Evolutionary conservation across 2,888 invertebrate genomes (phyloP).

Genomic region (Macrophya annulata): DNA sequence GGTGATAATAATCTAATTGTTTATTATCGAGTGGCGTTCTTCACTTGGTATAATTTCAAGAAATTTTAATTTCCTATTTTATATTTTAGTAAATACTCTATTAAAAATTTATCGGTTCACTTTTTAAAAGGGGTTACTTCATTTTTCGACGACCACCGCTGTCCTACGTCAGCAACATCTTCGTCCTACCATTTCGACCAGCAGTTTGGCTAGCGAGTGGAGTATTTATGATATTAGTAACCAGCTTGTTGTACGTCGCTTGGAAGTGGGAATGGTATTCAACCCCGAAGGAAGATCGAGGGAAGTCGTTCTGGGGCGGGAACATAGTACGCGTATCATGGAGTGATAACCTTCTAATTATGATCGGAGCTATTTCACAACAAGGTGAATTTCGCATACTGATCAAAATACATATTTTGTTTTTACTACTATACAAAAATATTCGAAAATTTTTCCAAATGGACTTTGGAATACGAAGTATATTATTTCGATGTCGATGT

Average conservation of each 20-base stretch:
- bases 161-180: conserved; percentile 88
- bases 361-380: conserved; percentile 84
- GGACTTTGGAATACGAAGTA: neutral
- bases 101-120: neutral
- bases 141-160: conserved; percentile 88
- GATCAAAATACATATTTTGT: neutral
- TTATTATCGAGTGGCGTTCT: neutral
- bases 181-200: conserved; percentile 85
- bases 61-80: neutral
- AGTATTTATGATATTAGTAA: conserved; percentile 80
- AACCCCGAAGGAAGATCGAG: conserved; percentile 55
- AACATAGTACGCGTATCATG: conserved; percentile 70
- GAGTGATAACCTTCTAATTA: conserved; percentile 81
- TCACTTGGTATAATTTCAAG: neutral
- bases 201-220: conserved; percentile 85
- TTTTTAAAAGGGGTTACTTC: conserved; percentile 81
- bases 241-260: conserved; percentile 80
- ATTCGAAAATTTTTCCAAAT: neutral
- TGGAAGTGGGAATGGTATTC: conserved; percentile 79
- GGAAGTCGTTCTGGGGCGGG: conserved; percentile 25
- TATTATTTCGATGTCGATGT: no score
- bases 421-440: neutral
- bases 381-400: conserved; percentile 80
- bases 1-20: conserved; percentile 72
- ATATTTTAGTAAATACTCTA: neutral